Evolutionary conservation across 2,113 vertebrate genomes (phyloP).

Genomic region (Clarias gariepinus): DNA sequence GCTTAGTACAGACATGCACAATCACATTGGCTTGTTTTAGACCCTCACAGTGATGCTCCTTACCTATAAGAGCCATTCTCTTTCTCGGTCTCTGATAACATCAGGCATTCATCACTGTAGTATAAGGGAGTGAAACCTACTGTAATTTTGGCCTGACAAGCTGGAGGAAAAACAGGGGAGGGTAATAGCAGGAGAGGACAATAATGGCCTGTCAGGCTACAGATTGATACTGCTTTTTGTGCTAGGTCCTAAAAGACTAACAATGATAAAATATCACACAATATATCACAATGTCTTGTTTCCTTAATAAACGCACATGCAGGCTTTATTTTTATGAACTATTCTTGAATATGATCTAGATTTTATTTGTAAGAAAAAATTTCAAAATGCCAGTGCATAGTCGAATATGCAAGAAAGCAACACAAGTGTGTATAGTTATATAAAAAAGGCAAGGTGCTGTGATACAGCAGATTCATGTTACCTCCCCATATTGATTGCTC

Average conservation of each 20-base stretch:
- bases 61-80: conserved; percentile 36
- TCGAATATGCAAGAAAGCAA: background rate
- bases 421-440: background rate
- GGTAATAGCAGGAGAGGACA: conserved; percentile 30
- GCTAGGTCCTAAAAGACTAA: conserved; percentile 40
- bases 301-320: background rate
- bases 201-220: conserved; percentile 38
- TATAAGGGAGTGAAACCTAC: conserved; percentile 42
- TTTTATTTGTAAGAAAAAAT: background rate
- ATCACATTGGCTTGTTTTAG: conserved; percentile 28
- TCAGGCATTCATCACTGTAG: conserved; percentile 45
- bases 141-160: conserved; percentile 33
- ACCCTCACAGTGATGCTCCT: conserved; percentile 31
- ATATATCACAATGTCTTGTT: conserved; percentile 21
- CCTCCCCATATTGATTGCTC: background rate
- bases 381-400: background rate
- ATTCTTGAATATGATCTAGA: background rate
- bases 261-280: conserved; percentile 42
- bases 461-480: background rate
- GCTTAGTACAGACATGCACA: conserved; percentile 29
- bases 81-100: conserved; percentile 36
- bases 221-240: conserved; percentile 49
- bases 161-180: conserved; percentile 33
- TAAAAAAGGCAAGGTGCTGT: background rate
- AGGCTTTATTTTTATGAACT: background rate